Conservation (phyloP, 2,888 invertebrate species). For the Harpalus rubripes region DNA sequence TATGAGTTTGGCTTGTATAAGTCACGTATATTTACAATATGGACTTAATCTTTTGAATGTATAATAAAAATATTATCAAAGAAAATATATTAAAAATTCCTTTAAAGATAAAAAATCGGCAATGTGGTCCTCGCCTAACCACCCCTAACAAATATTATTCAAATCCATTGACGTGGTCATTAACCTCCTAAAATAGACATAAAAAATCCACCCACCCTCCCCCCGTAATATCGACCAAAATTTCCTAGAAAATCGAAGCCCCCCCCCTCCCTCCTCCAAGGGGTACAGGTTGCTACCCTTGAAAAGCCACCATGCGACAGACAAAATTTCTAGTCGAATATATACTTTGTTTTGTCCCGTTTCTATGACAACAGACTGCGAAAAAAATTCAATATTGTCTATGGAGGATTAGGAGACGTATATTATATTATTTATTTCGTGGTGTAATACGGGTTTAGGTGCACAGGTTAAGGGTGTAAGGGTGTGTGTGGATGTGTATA, state of each 20-base stretch:
- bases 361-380: slow-evolving; percentile 58
- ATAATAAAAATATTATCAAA: too few species aligned
- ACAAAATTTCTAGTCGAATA: slow-evolving; percentile 55
- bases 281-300: slow-evolving; percentile 23
- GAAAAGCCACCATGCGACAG: slow-evolving; percentile 47
- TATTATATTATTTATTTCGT: slow-evolving; percentile 16
- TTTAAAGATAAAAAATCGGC: not conserved
- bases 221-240: slow-evolving; percentile 62
- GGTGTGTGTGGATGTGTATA: too few species aligned
- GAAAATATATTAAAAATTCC: slow-evolving; percentile 1
- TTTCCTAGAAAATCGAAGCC: slow-evolving; percentile 65
- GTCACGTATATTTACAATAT: too few species aligned
- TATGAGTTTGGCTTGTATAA: too few species aligned
- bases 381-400: slow-evolving; percentile 58
- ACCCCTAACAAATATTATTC: slow-evolving; percentile 32
- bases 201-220: slow-evolving; percentile 43
- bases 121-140: not conserved
- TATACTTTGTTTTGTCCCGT: slow-evolving; percentile 61
- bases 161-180: slow-evolving; percentile 24
- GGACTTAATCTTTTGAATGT: too few species aligned
- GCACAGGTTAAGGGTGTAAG: not conserved
- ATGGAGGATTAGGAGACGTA: not conserved
- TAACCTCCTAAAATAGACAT: slow-evolving; percentile 56
- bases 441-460: not conserved
- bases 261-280: not conserved